Evolutionary conservation across 2,888 invertebrate species (phyloP).

Genomic region (Germaria angustata): DNA sequence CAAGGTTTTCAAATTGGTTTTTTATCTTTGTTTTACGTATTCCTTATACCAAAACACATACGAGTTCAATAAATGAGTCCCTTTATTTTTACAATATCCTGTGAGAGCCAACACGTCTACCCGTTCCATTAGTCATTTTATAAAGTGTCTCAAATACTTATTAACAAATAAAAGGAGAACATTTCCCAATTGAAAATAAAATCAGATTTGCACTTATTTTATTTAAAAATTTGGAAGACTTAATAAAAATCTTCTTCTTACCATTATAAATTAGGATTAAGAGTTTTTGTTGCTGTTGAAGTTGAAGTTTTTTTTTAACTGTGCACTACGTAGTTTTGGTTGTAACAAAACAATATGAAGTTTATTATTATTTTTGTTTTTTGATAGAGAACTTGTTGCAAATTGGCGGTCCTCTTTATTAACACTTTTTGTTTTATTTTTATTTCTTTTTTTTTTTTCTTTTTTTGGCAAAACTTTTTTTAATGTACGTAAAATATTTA

Average conservation of each 20-base stretch:
- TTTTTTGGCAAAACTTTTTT: not conserved
- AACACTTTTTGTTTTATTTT: slow-evolving; percentile 12
- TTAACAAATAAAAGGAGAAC: not conserved
- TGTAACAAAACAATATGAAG: not conserved
- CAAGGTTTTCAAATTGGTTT: too few species aligned
- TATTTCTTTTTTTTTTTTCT: not conserved
- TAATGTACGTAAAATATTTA: too few species aligned
- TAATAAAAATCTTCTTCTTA: slow-evolving; percentile 75
- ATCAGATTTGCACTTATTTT: not conserved
- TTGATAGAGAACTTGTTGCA: not conserved
- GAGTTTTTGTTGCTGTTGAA: slow-evolving; percentile 66
- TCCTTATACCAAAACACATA: too few species aligned
- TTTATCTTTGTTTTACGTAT: too few species aligned
- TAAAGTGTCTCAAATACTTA: slow-evolving; percentile 45
- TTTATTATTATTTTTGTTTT: not conserved
- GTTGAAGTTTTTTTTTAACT: not conserved
- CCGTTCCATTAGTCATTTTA: not conserved
- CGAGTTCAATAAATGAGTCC: too few species aligned
- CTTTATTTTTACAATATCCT: too few species aligned
- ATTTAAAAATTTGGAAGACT: slow-evolving; percentile 11
- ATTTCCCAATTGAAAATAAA: not conserved
- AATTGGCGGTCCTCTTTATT: not conserved
- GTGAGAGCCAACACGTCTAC: too few species aligned
- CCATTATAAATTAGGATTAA: slow-evolving; percentile 77
- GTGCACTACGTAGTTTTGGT: not conserved